These are phyloP conservation scores for Phrynosoma platyrhinos DNA, from an alignment of 2,113 vertebrate genomes.

Conservation along the genomic window DNA sequence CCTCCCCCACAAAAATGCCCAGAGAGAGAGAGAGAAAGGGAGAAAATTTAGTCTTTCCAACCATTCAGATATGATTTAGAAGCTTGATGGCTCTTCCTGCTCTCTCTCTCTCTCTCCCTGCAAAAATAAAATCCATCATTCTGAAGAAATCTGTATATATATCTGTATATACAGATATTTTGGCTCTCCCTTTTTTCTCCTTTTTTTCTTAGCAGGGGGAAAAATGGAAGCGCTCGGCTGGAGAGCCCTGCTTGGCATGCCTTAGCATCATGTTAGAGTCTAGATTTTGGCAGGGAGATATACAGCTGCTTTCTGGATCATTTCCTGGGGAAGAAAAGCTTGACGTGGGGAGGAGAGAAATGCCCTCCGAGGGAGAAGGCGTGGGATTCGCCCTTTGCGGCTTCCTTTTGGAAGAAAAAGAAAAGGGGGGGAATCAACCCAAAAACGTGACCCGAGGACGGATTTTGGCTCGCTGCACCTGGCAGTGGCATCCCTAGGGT, in stretches of 20 bases:
- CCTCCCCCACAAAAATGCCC: too few relatives aligned
- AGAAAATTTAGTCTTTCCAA: background rate
- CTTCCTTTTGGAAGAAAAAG: background rate
- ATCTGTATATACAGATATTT: background rate
- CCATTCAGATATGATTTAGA: too few relatives aligned
- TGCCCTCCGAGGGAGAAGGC: background rate
- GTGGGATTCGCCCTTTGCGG: background rate
- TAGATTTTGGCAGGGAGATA: background rate
- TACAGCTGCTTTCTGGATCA: background rate
- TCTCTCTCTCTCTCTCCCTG: too few relatives aligned
- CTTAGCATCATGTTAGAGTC: background rate
- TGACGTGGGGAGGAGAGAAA: too few relatives aligned
- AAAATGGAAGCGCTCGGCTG: background rate
- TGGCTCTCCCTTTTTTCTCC: background rate
- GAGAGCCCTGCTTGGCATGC: background rate
- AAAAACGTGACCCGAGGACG: slow-evolving; percentile 37
- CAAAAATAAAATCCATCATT: background rate
- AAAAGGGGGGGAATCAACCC: too few relatives aligned
- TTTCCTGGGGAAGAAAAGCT: background rate
- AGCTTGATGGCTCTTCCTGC: background rate
- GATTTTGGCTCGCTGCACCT: background rate
- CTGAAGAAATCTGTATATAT: too few relatives aligned
- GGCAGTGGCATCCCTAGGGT: too few relatives aligned
- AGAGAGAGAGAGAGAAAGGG: too few relatives aligned
- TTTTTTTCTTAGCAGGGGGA: background rate